A percentile compares a stretch with the other conserved stretches of the same genome.
These are phyloP conservation scores for Eupithecia subumbrata DNA, from an alignment of 2,888 invertebrate species.

Conservation along the genomic window DNA sequence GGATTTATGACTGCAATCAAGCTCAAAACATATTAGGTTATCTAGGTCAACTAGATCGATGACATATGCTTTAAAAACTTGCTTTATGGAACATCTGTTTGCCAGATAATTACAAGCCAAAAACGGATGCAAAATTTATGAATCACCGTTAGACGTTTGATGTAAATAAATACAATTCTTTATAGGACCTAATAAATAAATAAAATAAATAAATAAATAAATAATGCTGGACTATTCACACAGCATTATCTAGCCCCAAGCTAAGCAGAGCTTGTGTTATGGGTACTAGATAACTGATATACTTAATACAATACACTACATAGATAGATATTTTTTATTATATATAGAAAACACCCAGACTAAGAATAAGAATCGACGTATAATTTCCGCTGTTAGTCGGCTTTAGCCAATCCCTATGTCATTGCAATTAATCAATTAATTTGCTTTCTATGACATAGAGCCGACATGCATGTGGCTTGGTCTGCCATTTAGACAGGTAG, in stretches of 20 bases:
- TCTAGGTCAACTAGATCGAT: conserved; percentile 30
- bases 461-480: conserved; percentile 19
- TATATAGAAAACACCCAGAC: no score
- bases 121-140: conserved; percentile 20
- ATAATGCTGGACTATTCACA: no score
- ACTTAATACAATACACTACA: no score
- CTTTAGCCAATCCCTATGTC: conserved; percentile 5
- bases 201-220: no score
- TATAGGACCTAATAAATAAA: not conserved
- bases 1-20: conserved; percentile 35
- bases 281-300: no score
- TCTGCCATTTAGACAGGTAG: conserved; percentile 18
- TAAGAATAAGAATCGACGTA: not conserved
- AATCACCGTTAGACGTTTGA: conserved; percentile 10
- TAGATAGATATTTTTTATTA: no score
- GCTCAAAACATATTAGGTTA: conserved; percentile 33
- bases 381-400: not conserved
- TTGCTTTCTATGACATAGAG: conserved; percentile 31
- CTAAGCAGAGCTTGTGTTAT: no score
- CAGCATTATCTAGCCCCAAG: no score
- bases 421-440: conserved; percentile 26
- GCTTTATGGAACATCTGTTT: conserved; percentile 22
- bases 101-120: conserved; percentile 10
- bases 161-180: not conserved
- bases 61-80: conserved; percentile 19